Percentiles rank a stretch among this genome's conserved stretches.
Conservation (phyloP, 2,888 invertebrate species). For the Xiphydria camelus region DNA sequence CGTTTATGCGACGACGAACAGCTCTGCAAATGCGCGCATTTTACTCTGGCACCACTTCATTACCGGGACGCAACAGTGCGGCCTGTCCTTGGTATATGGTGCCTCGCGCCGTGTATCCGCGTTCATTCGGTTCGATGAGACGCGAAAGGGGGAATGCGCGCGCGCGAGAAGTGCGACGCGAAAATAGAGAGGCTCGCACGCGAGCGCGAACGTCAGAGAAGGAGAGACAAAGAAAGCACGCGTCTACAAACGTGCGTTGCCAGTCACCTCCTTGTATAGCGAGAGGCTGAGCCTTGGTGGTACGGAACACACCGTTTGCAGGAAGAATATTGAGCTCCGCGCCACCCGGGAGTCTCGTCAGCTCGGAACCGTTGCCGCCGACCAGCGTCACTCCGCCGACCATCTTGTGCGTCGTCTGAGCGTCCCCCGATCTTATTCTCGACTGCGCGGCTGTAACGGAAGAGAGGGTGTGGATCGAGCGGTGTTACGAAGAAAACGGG, state of each 20-base stretch:
- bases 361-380: conserved; percentile 52
- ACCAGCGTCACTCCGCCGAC: conserved; percentile 54
- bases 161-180: too few species aligned
- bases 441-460: conserved; percentile 45
- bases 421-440: conserved; percentile 50
- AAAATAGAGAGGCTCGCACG: too few species aligned
- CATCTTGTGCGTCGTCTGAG: conserved; percentile 56
- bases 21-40: conserved; percentile 36
- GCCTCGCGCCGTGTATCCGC: conserved; percentile 10
- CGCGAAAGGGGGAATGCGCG: too few species aligned
- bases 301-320: conserved; percentile 52
- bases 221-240: too few species aligned
- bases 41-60: conserved; percentile 35
- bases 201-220: too few species aligned
- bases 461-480: too few species aligned
- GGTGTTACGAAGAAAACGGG: background rate
- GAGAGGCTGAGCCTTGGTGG: conserved; percentile 47
- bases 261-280: conserved; percentile 50
- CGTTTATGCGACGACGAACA: conserved; percentile 18
- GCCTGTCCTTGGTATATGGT: conserved; percentile 31
- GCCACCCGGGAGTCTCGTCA: conserved; percentile 55
- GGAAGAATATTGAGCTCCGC: conserved; percentile 56
- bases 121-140: too few species aligned
- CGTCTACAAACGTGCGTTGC: conserved; percentile 14
- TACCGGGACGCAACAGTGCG: conserved; percentile 34